Base-by-base conservation (phyloP, 92 coral and sea anemone genomes). In the Hydrozoanthus gracilis region DNA sequence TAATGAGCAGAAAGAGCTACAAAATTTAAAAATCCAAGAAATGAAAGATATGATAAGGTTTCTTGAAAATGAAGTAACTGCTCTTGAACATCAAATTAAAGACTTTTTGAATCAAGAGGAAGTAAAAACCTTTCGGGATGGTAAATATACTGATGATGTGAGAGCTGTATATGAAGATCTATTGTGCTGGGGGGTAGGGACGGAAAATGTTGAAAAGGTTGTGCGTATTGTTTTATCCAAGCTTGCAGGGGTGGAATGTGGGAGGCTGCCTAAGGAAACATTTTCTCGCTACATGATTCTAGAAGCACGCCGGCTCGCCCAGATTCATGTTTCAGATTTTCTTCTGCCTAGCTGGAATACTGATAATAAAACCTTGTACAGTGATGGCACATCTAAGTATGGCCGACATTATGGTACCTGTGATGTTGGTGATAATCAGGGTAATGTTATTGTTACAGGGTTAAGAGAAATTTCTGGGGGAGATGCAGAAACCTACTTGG, bases 341-440 rank as follows among this genome's bases (percentile, higher is more conserved):
- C 67, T 73, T 14, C 12, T 84, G 60, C 16, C 45, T 18, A 68
- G 50, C 14, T 68, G 46, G 75, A 62, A 83, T 44, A 35, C 6
- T 12, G 13, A 73, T 1, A 4, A 35, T 11, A 71, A 73, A 0
- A 73, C 88, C 9, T 44, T 86, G 11, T 73, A 86, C 20, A 75
- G 88, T 86, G 88, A 86, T 76, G 83, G 83, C 16, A 73, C 88
- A 51, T 84, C 78, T 15, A 83, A 83, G 70, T 71, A 67, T 71
- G 79, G 87, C 15, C 44, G 16, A 3, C 68, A 51, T 46, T 83
- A 67, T 67, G 87, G 86, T 64, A 82, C 86, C 1, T 82, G 39
- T 62, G 77, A 82, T 64, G 71, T 82, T 56, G 71, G 51, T 0
- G 54, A 16, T 9, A 68, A 15, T 45, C 51, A 18, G n/a, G 70